Conservation (phyloP, 2,113 vertebrate species). For the Telmatochromis brachygnathus region DNA sequence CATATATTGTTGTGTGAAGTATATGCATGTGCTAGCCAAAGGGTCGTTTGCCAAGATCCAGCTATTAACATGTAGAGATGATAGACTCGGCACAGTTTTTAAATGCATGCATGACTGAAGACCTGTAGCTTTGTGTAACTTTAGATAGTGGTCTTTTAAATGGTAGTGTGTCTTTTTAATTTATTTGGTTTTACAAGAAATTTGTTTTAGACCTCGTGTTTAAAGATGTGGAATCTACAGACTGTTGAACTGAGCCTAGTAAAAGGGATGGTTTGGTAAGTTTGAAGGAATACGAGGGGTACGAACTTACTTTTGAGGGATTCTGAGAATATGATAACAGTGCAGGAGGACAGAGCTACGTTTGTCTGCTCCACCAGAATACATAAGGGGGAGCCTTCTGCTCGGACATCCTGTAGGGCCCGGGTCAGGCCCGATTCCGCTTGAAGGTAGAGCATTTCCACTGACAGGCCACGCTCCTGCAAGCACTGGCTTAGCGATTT, state of each 20-base stretch:
- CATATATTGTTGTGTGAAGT: neutral
- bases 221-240: neutral
- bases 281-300: slow-evolving; percentile 38
- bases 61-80: neutral
- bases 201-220: neutral
- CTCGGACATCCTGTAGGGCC: slow-evolving; percentile 76
- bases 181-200: neutral
- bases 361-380: slow-evolving; percentile 77
- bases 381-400: slow-evolving; percentile 75
- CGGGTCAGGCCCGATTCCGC: slow-evolving; percentile 68
- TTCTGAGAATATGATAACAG: slow-evolving; percentile 76
- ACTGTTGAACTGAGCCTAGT: neutral
- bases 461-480: slow-evolving; percentile 72
- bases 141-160: neutral
- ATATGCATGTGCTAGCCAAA: neutral
- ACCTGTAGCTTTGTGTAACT: neutral
- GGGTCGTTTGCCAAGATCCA: neutral
- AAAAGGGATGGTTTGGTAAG: neutral
- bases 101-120: neutral
- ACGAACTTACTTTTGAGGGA: slow-evolving; percentile 80
- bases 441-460: slow-evolving; percentile 76
- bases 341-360: slow-evolving; percentile 72
- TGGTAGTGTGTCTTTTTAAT: neutral
- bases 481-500: slow-evolving; percentile 74
- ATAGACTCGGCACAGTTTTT: neutral